A percentile compares a stretch with the other conserved stretches of the same genome.
phyloP scores from a whole-genome alignment of 2,113 vertebrate species.

The Pollachius pollachius region DNA sequence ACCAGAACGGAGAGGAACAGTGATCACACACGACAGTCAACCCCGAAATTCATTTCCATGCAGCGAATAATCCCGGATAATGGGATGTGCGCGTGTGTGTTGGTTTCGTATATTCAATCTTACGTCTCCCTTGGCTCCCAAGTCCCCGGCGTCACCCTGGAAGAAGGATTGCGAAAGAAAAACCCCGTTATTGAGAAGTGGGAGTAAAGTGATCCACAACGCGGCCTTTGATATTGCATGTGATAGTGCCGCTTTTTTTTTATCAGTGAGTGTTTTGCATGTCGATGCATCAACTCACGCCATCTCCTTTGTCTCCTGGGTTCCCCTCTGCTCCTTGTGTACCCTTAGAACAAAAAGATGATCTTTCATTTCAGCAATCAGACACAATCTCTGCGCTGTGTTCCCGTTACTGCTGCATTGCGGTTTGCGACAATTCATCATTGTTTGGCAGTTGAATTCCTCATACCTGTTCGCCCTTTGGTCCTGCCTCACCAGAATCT shows the following conservation, averaged over 20 bases:
- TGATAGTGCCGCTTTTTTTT: neutral
- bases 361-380: neutral
- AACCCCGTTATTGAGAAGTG: too few species aligned
- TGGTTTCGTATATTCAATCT: constrained; percentile 58
- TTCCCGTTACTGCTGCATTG: too few species aligned
- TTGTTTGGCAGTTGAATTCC: neutral
- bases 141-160: constrained; percentile 89
- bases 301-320: constrained; percentile 86
- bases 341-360: constrained; percentile 73
- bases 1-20: neutral
- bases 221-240: neutral
- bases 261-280: neutral
- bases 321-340: constrained; percentile 88
- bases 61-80: too few species aligned
- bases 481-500: constrained; percentile 82
- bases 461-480: constrained; percentile 88
- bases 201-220: too few species aligned
- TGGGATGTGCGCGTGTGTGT: too few species aligned
- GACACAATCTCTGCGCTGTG: too few species aligned
- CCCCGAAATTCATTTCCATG: neutral
- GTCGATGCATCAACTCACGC: constrained; percentile 73
- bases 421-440: neutral
- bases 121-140: constrained; percentile 90
- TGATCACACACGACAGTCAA: constrained; percentile 8
- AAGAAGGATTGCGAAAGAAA: neutral